Percentiles rank a stretch among this genome's conserved stretches.
Evolutionary conservation across 2,113 vertebrate species (phyloP).

Genomic region (Taurulus bubalis): DNA sequence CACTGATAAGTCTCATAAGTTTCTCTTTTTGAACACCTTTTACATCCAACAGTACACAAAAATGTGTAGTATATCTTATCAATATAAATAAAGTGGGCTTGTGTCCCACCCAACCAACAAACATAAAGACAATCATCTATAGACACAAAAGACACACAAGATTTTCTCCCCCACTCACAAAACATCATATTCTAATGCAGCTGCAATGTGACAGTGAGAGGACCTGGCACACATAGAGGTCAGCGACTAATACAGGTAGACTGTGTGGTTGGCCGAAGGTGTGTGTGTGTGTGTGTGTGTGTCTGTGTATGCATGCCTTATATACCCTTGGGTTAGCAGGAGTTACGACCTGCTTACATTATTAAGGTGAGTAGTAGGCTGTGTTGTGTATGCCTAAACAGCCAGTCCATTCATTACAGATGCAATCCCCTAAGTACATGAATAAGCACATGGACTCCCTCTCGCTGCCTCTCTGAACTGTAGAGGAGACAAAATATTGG

Average conservation of each 20-base stretch:
- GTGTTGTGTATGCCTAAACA: slow-evolving; percentile 83
- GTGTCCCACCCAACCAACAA: background rate
- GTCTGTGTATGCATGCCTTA: slow-evolving; percentile 62
- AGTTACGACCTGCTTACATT: slow-evolving; percentile 81
- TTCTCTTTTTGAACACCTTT: background rate
- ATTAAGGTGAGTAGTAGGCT: slow-evolving; percentile 82
- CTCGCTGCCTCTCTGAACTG: slow-evolving; percentile 66
- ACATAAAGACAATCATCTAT: slow-evolving; percentile 4
- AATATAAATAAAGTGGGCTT: background rate
- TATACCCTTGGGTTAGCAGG: slow-evolving; percentile 79
- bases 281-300: slow-evolving; percentile 33
- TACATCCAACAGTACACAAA: background rate
- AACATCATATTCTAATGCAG: slow-evolving; percentile 65
- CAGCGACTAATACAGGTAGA: slow-evolving; percentile 68
- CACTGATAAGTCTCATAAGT: background rate
- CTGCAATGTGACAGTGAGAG: slow-evolving; percentile 63
- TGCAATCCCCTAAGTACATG: slow-evolving; percentile 84
- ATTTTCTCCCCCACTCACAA: slow-evolving; percentile 50
- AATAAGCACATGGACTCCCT: slow-evolving; percentile 68
- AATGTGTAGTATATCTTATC: background rate
- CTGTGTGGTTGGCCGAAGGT: slow-evolving; percentile 43
- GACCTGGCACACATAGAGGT: slow-evolving; percentile 68
- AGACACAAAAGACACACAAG: slow-evolving; percentile 28
- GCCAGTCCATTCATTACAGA: slow-evolving; percentile 82
- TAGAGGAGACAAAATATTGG: slow-evolving; percentile 79